Evolutionary conservation across 2,113 vertebrate genomes (phyloP).

Genomic region (mouse (Mus musculus)): DNA sequence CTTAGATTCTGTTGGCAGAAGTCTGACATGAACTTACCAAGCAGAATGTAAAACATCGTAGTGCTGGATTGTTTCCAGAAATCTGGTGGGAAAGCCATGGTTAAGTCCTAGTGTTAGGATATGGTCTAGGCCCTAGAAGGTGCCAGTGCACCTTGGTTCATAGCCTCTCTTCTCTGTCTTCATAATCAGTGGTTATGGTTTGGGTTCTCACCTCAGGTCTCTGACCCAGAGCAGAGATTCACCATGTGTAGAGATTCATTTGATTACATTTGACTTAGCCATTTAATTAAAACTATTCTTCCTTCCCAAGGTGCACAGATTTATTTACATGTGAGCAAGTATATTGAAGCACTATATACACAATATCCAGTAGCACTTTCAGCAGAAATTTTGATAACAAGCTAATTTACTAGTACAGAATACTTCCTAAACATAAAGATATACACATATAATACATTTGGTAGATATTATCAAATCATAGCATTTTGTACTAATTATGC

Average conservation of each 20-base stretch:
- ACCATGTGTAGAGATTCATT: not conserved
- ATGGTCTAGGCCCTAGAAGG: not conserved
- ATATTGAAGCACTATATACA: not conserved
- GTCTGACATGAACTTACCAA: not conserved
- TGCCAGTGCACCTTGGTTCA: not conserved
- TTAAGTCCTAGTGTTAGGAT: not conserved
- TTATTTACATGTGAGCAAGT: not conserved
- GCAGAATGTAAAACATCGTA: not conserved
- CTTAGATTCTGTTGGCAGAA: not conserved
- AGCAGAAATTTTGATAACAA: not conserved
- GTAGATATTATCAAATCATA: not conserved
- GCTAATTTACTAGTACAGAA: not conserved
- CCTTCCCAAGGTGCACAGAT: not conserved
- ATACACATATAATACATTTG: not conserved
- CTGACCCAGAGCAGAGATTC: not conserved
- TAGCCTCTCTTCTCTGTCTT: not conserved
- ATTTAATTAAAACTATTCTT: not conserved
- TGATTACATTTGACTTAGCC: not conserved
- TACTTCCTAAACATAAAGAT: not conserved
- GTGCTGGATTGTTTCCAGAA: not conserved
- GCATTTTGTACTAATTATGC: not conserved
- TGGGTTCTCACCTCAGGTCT: not conserved
- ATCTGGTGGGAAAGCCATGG: rapidly evolving
- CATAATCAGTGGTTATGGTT: not conserved
- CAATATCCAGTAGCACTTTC: not conserved